Conservation (phyloP, 2,888 invertebrate genomes). For the Drosophila setosimentum region DNA sequence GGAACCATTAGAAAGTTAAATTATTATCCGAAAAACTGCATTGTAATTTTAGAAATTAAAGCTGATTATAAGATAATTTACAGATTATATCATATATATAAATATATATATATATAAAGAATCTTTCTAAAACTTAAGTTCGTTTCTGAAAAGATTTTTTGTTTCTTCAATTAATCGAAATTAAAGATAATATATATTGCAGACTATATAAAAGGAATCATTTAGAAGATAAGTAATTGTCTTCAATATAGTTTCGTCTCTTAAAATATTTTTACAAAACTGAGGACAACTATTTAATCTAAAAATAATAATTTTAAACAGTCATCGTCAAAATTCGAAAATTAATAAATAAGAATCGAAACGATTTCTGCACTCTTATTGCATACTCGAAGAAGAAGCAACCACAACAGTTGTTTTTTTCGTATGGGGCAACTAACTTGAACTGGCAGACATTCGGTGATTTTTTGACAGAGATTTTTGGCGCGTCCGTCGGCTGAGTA, state of each 20-base stretch:
- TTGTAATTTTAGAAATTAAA: neutral
- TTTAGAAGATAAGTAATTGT: neutral
- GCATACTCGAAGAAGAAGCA: neutral
- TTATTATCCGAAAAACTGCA: neutral
- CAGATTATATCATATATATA: neutral
- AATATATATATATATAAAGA: neutral
- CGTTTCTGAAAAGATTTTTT: neutral
- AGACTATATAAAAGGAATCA: neutral
- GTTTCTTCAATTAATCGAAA: neutral
- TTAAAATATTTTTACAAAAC: neutral
- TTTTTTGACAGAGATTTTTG: conserved; percentile 88
- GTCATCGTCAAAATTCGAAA: neutral
- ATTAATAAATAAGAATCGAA: neutral
- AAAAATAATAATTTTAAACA: neutral
- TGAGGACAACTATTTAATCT: neutral
- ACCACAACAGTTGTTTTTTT: conserved; percentile 1
- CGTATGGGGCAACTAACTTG: conserved; percentile 85
- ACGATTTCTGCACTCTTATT: neutral
- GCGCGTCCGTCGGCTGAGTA: conserved; percentile 89
- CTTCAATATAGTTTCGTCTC: neutral
- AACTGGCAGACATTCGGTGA: conserved; percentile 88
- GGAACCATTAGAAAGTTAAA: neutral
- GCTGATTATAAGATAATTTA: neutral
- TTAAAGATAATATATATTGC: neutral
- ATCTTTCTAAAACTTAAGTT: neutral